Evolutionary conservation across 2,888 invertebrate genomes (phyloP).

Genomic region (Amiota minor): DNA sequence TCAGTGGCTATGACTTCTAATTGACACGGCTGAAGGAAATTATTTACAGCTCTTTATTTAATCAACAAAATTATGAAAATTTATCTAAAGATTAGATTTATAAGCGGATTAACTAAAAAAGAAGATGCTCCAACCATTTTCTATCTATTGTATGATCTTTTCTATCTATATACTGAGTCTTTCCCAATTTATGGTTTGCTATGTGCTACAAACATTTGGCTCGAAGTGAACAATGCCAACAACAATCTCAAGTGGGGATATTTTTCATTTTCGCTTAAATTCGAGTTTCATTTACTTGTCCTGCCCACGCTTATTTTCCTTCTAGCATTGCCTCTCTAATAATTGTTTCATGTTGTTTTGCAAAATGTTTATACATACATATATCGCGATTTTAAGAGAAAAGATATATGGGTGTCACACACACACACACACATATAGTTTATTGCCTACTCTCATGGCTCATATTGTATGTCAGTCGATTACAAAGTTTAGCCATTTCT

Average conservation of each 20-base stretch:
- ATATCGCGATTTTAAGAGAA: background rate
- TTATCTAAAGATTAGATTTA: too few relatives aligned
- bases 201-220: too few relatives aligned
- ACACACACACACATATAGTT: background rate
- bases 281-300: background rate
- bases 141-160: background rate
- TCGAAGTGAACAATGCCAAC: background rate
- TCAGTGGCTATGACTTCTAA: too few relatives aligned
- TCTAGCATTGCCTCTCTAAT: background rate
- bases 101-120: too few relatives aligned
- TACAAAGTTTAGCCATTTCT: conserved; percentile 17
- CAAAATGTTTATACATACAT: background rate
- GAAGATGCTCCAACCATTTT: background rate
- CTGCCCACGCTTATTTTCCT: background rate
- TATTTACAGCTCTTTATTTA: too few relatives aligned
- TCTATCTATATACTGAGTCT: too few relatives aligned
- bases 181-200: too few relatives aligned
- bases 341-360: background rate
- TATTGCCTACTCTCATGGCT: background rate
- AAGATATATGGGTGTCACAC: too few relatives aligned
- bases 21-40: too few relatives aligned
- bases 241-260: conserved; percentile 16
- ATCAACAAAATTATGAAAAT: too few relatives aligned
- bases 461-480: conserved; percentile 6
- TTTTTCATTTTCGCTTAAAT: conserved; percentile 9